Evolutionary conservation across 1,140 invertebrate genomes (phyloP).

Genomic region (Chelonus insularis): DNA sequence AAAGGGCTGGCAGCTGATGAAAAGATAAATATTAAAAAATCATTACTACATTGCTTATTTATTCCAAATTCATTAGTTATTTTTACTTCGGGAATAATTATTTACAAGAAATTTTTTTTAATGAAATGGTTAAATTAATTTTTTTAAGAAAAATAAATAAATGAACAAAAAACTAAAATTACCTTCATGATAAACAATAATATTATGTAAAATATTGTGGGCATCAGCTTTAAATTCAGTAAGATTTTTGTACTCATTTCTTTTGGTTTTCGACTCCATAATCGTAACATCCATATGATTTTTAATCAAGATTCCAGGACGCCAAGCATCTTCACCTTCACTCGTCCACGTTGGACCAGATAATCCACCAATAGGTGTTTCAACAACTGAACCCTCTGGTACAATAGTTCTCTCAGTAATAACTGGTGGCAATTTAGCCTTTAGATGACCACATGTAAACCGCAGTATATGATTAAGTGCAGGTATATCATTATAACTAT

Average conservation of each 20-base stretch:
- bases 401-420: constrained; percentile 54
- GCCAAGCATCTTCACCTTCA: constrained; percentile 54
- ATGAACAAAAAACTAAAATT: constrained; percentile 10
- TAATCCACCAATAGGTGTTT: constrained; percentile 40
- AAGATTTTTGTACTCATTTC: constrained; percentile 49
- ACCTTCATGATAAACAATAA: constrained; percentile 54
- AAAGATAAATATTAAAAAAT: too few relatives aligned
- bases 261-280: constrained; percentile 51
- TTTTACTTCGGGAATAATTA: too few relatives aligned
- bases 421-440: constrained; percentile 52
- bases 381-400: constrained; percentile 40
- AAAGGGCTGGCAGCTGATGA: constrained; percentile 34
- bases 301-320: constrained; percentile 51
- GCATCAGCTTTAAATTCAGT: constrained; percentile 53
- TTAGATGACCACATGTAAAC: constrained; percentile 54
- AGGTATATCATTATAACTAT: constrained; percentile 38
- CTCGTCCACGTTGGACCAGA: constrained; percentile 52
- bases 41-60: too few relatives aligned
- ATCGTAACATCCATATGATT: constrained; percentile 55
- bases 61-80: too few relatives aligned
- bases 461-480: constrained; percentile 51
- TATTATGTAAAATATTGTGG: constrained; percentile 55
- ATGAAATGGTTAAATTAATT: not conserved
- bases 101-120: too few relatives aligned
- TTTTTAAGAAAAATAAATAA: not conserved